Conservation (phyloP, 1,140 invertebrate species). For the Zaprionus kolodkinae region DNA sequence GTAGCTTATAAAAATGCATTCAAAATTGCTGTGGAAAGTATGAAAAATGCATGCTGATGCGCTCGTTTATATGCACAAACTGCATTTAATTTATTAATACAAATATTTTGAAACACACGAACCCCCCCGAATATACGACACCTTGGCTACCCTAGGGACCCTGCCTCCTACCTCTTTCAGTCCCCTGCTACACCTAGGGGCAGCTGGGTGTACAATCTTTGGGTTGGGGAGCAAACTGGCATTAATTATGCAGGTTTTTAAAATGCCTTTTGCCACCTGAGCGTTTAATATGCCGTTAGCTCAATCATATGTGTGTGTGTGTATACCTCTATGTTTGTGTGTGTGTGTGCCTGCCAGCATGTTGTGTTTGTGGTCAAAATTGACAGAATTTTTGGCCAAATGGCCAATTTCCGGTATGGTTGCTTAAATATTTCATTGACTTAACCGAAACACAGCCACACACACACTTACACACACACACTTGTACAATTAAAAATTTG, state of each 20-base stretch:
- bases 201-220: constrained; percentile 19
- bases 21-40: constrained; percentile 50
- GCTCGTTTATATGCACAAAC: constrained; percentile 76
- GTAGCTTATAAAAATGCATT: constrained; percentile 64
- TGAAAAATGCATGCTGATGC: constrained; percentile 76
- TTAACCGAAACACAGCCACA: neutral
- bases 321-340: constrained; percentile 8
- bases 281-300: constrained; percentile 46
- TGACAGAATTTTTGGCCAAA: constrained; percentile 39
- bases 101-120: constrained; percentile 50
- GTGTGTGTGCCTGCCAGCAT: constrained; percentile 7
- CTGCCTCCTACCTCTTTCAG: too few species aligned
- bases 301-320: constrained; percentile 11
- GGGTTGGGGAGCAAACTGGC: constrained; percentile 2
- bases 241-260: constrained; percentile 40
- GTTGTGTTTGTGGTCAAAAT: constrained; percentile 34
- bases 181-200: too few species aligned
- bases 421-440: constrained; percentile 48
- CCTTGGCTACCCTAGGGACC: too few species aligned
- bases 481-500: constrained; percentile 32
- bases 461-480: neutral
- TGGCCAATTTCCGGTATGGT: constrained; percentile 25
- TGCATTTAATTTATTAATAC: constrained; percentile 79
- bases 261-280: constrained; percentile 28
- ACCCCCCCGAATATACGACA: neutral